Conservation (phyloP, 2,797 vertebrate genomes). For the Neosilurus mollespiculum region DNA sequence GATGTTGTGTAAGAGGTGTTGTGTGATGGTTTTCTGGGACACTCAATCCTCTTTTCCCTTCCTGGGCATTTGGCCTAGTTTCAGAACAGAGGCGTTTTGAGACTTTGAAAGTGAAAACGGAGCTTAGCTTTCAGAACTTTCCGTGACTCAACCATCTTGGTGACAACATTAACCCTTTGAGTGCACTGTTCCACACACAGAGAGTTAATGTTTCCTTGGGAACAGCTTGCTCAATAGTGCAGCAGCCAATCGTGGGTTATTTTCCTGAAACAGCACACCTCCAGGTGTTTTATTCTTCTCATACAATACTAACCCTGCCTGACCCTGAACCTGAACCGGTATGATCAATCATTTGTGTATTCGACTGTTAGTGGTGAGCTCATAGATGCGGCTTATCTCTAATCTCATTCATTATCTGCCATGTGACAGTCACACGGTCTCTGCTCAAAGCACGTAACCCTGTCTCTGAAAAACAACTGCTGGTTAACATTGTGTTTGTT, state of each 20-base stretch:
- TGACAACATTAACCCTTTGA: background rate
- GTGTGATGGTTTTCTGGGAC: slow-evolving; percentile 50
- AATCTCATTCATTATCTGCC: slow-evolving; percentile 34
- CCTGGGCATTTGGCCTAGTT: slow-evolving; percentile 69
- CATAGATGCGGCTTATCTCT: slow-evolving; percentile 7
- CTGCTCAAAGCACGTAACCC: slow-evolving; percentile 47
- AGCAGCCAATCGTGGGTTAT: background rate
- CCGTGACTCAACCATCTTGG: slow-evolving; percentile 56
- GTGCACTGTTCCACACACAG: background rate
- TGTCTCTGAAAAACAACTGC: background rate
- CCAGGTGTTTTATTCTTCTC: background rate
- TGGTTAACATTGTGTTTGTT: background rate
- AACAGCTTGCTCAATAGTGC: background rate
- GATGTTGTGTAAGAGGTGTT: slow-evolving; percentile 61
- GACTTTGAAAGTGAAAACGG: slow-evolving; percentile 39
- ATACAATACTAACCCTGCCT: background rate
- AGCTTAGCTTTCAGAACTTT: slow-evolving; percentile 56
- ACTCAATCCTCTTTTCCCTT: slow-evolving; percentile 63
- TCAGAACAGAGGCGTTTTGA: slow-evolving; percentile 46
- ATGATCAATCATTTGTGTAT: background rate
- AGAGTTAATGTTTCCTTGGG: background rate
- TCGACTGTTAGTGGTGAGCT: background rate
- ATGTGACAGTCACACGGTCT: slow-evolving; percentile 60
- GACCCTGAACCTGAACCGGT: background rate
- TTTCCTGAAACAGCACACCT: background rate